Percentiles rank a stretch among this genome's conserved stretches.
Evolutionary conservation across 2,797 vertebrate species (phyloP).

Genomic region (Sorex maritimensis): DNA sequence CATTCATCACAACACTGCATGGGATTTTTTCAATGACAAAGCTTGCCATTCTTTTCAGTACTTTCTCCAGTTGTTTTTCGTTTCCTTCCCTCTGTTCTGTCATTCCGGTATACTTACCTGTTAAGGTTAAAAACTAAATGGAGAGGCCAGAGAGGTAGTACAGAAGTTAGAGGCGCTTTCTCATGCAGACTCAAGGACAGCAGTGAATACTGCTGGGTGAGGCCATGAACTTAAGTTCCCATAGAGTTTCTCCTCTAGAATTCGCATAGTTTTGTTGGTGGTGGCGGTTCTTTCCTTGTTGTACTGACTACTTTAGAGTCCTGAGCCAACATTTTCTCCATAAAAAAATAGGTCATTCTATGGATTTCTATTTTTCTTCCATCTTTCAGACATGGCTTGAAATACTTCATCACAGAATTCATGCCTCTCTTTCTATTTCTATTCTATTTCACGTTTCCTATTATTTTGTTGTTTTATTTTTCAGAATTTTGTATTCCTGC

Average conservation of each 20-base stretch:
- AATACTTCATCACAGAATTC: background rate
- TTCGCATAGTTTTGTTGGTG: background rate
- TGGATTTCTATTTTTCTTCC: constrained; percentile 31
- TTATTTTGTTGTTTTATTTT: constrained; percentile 46
- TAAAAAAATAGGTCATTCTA: constrained; percentile 16
- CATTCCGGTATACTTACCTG: background rate
- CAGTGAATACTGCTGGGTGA: background rate
- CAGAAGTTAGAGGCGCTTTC: no score
- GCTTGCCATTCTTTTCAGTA: background rate
- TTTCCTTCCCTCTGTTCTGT: background rate
- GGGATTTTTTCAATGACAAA: constrained; percentile 45
- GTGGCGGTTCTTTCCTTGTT: background rate
- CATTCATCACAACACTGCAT: constrained; percentile 3
- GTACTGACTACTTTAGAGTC: background rate
- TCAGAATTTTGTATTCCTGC: constrained; percentile 32
- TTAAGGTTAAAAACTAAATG: constrained; percentile 48
- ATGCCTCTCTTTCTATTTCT: constrained; percentile 54
- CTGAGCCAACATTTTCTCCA: constrained; percentile 33
- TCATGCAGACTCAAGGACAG: no score
- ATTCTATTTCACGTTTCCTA: constrained; percentile 57
- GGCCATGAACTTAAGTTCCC: constrained; percentile 40
- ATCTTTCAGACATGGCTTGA: constrained; percentile 57
- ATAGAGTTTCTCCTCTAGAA: background rate
- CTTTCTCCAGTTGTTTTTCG: background rate
- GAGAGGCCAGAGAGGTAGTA: background rate